Conservation (phyloP, 2,888 invertebrate genomes). For the Harpalus rufipes region DNA sequence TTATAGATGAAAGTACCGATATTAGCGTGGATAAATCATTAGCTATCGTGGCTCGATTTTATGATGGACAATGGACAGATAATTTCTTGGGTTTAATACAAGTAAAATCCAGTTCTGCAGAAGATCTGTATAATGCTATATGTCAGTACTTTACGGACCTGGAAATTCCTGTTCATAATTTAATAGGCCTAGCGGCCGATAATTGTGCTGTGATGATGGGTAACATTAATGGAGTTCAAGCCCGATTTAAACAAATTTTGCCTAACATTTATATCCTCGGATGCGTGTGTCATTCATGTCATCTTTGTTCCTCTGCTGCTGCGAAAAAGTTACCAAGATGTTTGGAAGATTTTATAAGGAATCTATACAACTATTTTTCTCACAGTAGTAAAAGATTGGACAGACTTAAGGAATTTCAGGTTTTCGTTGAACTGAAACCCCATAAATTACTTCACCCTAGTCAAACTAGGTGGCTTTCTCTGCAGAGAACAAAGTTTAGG, state of each 20-base stretch:
- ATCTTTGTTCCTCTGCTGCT: constrained; percentile 71
- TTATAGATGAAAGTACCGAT: constrained; percentile 2
- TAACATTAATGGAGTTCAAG: constrained; percentile 2
- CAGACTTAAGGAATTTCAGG: constrained; percentile 71
- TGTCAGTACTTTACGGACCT: not conserved
- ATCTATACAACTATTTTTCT: constrained; percentile 71
- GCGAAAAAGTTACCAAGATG: constrained; percentile 69
- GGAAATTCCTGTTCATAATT: constrained; percentile 17
- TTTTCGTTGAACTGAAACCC: constrained; percentile 70
- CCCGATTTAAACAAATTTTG: constrained; percentile 67
- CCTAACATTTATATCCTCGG: constrained; percentile 70
- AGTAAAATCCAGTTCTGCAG: constrained; percentile 6
- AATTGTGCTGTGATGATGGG: constrained; percentile 29
- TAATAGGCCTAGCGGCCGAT: constrained; percentile 33
- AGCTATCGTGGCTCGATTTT: constrained; percentile 6
- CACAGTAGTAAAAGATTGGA: constrained; percentile 71
- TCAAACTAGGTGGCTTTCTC: constrained; percentile 72
- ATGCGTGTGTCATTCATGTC: constrained; percentile 71
- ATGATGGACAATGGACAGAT: not conserved
- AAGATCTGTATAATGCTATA: constrained; percentile 13
- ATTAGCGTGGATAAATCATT: not conserved
- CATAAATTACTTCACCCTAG: constrained; percentile 71
- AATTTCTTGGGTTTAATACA: not conserved
- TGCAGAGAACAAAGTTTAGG: constrained; percentile 65
- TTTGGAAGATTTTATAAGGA: constrained; percentile 70